Evolutionary conservation across 2,113 vertebrate species (phyloP).

Genomic region (Neodontobutis hainanensis): DNA sequence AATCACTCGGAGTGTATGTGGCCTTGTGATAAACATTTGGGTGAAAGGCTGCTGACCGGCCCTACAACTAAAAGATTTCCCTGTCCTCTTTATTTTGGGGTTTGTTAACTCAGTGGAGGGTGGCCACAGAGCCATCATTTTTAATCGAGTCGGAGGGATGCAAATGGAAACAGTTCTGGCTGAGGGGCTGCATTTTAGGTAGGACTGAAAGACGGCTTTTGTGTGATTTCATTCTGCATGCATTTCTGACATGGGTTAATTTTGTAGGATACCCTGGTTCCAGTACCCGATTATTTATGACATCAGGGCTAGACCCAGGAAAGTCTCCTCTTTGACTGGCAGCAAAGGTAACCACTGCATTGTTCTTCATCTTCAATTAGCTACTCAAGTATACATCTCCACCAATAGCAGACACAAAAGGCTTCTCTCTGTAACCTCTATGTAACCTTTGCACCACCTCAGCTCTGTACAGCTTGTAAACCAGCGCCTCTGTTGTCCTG

Average conservation of each 20-base stretch:
- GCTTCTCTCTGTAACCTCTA: too few relatives aligned
- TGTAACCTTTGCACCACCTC: too few relatives aligned
- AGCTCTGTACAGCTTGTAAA: too few relatives aligned
- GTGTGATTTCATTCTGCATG: not conserved
- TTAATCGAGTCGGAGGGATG: constrained; percentile 90
- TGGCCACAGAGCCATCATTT: constrained; percentile 90
- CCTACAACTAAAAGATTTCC: not conserved
- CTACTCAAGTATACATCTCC: too few relatives aligned
- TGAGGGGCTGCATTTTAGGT: constrained; percentile 94
- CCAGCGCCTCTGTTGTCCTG: too few relatives aligned
- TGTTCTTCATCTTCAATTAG: not conserved
- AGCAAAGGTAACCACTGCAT: constrained; percentile 86
- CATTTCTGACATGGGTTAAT: not conserved
- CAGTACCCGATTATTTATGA: constrained; percentile 96
- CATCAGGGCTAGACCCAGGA: constrained; percentile 88
- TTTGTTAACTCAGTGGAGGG: constrained; percentile 84
- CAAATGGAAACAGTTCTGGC: constrained; percentile 88
- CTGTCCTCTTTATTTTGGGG: not conserved
- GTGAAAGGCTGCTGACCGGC: too few relatives aligned
- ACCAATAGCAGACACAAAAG: too few relatives aligned
- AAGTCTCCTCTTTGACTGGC: constrained; percentile 91
- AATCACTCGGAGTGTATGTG: too few relatives aligned
- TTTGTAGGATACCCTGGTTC: constrained; percentile 88
- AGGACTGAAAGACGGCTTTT: constrained; percentile 3
- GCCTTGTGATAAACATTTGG: too few relatives aligned